A percentile compares a stretch with the other conserved stretches of the same genome.
Evolutionary conservation across 2,797 vertebrate genomes (phyloP).

Genomic region (Hippocampus kuda): DNA sequence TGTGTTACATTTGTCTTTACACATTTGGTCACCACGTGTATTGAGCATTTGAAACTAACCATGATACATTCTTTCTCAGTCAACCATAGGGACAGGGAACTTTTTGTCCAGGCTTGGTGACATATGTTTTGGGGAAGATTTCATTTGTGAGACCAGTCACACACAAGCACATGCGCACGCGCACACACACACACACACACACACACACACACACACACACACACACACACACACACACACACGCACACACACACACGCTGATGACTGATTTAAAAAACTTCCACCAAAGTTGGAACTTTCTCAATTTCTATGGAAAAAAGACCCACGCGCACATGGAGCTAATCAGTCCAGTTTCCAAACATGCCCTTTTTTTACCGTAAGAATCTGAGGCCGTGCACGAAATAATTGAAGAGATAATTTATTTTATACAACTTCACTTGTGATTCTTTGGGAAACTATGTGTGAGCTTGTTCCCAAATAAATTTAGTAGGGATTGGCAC

Average conservation of each 20-base stretch:
- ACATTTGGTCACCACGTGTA: not conserved
- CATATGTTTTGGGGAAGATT: not conserved
- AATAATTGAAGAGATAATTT: not conserved
- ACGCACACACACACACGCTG: not conserved
- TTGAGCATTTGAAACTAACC: not conserved
- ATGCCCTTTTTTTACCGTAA: not conserved
- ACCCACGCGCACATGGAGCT: not conserved
- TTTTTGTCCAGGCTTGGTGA: not conserved
- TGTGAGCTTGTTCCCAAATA: not conserved
- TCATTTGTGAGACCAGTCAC: constrained; percentile 9
- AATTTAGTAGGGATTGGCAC: not conserved
- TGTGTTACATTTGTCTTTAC: not conserved
- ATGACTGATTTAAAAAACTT: not conserved
- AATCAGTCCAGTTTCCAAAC: not conserved
- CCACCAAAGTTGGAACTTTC: not conserved
- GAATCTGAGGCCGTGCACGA: not conserved
- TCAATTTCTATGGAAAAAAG: not conserved
- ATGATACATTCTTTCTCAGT: not conserved
- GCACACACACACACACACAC: not conserved
- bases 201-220: not conserved
- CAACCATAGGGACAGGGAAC: not conserved
- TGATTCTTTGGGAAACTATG: not conserved
- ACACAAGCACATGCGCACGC: too few species aligned
- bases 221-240: not conserved
- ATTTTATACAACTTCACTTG: not conserved